Base-by-base conservation (phyloP, 2,797 vertebrate species). In the Chelon auratus region DNA sequence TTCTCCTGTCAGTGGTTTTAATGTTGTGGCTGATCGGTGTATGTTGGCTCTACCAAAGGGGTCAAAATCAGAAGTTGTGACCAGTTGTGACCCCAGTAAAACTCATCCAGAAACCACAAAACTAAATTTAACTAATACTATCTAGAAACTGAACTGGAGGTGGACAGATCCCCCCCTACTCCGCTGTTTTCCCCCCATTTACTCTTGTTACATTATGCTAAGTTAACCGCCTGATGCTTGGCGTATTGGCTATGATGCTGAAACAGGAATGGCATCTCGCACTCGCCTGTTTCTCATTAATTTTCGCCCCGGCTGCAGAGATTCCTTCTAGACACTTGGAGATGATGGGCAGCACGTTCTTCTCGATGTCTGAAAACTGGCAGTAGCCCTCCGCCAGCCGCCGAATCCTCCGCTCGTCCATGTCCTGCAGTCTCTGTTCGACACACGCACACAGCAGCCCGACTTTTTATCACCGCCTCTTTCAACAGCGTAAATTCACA, bases 251-350 rank as follows among this genome's bases (percentile, higher is more conserved):
- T 43, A 22, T 9, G 47, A 47, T 9, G 53, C n/a, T 42, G 24
- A 37, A 51, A 15, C 5, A 36, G 10, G 5, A 13, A 48, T 6
- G 8, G 14, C 40, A 7, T 43, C 2, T 2, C 17, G 7, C 39
- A 54, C 69, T 56, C 54, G 80, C 97, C 93, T 96, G 93, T 37
- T 96, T 95, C 72, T 95, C 95, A 81, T 97, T 91, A 62, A 96
- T 95, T 50, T 95, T 97, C 62, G 82, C 86, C 43, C 96, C 97
- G 12, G 96, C 95, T 70, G 94, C 84, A 81, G 92, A 92, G 94
- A 99, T 97, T 87, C 95, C 95, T 71, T 99, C 97, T 74, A 99
- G 91, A 92, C 97, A 98, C 80, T 95, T 97, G 22, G 93, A 94
- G 87, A 99, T 96, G 88, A 97, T 97, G 0, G 97, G 97, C 91